Conservation (phyloP, 1,140 invertebrate species). For the Zaprionus lachaisei region DNA sequence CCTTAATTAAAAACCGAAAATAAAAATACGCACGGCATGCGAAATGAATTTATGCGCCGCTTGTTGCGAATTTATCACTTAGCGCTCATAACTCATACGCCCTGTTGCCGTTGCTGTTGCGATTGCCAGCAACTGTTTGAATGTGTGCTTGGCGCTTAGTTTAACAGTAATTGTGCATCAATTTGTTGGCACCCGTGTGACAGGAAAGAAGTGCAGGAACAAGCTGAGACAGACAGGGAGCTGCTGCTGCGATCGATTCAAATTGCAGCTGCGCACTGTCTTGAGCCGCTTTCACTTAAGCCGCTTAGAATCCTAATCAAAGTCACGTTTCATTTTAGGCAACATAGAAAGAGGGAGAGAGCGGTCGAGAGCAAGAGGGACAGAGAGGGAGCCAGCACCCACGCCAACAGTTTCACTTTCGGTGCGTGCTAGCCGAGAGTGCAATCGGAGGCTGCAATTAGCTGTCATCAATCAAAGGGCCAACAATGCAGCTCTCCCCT, state of each 20-base stretch:
- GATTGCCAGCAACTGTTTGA: not conserved
- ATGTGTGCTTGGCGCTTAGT: slow-evolving; percentile 67
- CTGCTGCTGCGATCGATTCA: not conserved
- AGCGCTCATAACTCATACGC: slow-evolving; percentile 75
- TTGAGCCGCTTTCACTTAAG: slow-evolving; percentile 63
- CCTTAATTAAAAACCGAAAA: slow-evolving; percentile 27
- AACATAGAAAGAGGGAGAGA: not conserved
- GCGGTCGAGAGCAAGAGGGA: not conserved
- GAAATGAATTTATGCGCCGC: slow-evolving; percentile 65
- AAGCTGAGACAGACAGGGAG: slow-evolving; percentile 1
- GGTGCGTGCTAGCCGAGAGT: slow-evolving; percentile 6
- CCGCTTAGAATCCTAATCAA: slow-evolving; percentile 78
- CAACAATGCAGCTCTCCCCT: slow-evolving; percentile 56
- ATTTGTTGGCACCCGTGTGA: slow-evolving; percentile 58
- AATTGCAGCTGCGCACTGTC: not conserved
- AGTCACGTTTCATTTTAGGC: slow-evolving; percentile 48
- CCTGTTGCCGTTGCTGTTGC: slow-evolving; percentile 33
- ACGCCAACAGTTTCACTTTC: slow-evolving; percentile 42
- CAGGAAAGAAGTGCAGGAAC: slow-evolving; percentile 8
- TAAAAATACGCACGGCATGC: slow-evolving; percentile 29
- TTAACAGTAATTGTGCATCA: slow-evolving; percentile 74
- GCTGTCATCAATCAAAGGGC: slow-evolving; percentile 78
- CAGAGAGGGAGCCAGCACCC: slow-evolving; percentile 15
- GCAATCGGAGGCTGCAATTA: slow-evolving; percentile 62
- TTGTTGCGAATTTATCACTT: slow-evolving; percentile 58